Conservation (phyloP, 2,888 invertebrate species). For the Limenitis camilla region DNA sequence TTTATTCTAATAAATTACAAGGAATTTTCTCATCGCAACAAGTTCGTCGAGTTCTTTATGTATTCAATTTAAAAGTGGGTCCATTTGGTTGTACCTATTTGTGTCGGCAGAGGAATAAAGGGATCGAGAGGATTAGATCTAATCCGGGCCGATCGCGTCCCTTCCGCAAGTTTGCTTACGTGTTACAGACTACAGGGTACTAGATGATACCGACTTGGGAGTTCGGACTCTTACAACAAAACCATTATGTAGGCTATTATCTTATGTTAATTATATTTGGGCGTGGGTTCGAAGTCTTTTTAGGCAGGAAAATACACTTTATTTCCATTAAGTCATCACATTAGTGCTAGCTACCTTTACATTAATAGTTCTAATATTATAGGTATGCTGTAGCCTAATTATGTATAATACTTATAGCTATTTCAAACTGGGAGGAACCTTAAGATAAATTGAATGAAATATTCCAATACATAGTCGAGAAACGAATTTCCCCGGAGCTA, state of each 20-base stretch:
- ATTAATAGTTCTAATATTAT: too few species aligned
- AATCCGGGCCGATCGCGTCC: slow-evolving; percentile 22
- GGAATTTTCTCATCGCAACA: background rate
- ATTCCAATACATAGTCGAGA: too few species aligned
- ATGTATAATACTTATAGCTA: too few species aligned
- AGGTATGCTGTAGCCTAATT: too few species aligned
- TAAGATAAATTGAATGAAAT: too few species aligned
- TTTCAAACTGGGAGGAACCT: too few species aligned
- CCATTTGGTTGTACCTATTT: slow-evolving; percentile 9
- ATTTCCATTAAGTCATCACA: too few species aligned
- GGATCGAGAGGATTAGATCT: slow-evolving; percentile 19
- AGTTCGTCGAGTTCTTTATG: slow-evolving; percentile 6
- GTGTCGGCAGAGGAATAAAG: slow-evolving; percentile 7
- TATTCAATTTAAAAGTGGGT: slow-evolving; percentile 11
- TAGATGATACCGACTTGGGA: background rate
- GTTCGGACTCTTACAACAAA: slow-evolving; percentile 1
- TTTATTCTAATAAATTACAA: background rate
- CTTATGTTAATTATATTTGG: too few species aligned
- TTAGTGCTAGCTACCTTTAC: too few species aligned
- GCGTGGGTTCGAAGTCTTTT: too few species aligned
- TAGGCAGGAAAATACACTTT: too few species aligned
- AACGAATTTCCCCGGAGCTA: too few species aligned
- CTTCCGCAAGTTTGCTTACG: slow-evolving; percentile 14
- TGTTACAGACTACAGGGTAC: background rate
- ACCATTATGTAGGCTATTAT: background rate